Base-by-base conservation (phyloP, 2,888 invertebrate species). In the Acronicta aceris region DNA sequence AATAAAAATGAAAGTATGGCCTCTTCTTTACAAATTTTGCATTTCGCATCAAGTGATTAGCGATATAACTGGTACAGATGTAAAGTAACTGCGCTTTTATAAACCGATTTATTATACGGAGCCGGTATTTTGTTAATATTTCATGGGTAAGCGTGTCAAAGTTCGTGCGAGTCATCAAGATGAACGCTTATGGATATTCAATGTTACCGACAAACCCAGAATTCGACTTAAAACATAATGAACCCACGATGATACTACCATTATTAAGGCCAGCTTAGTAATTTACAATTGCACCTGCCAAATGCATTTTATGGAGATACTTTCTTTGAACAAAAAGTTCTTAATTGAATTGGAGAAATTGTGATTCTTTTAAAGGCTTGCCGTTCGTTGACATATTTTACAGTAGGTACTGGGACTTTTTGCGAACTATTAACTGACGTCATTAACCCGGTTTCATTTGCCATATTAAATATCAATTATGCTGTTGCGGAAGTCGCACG, bases 381-480 rank as follows among this genome's bases (percentile, higher is more conserved):
- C 38, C 15, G 59, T 36, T 49, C 40, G 55, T 60, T 62, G 43
- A 47, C 53, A 42, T 12, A 21, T 59, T 60, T 46, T 47, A 50
- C 61, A n/a, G n/a, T 48, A 52, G 47, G 27, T 59, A 74, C n/a
- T n/a, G n/a, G 79, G 77, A 80, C 67, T 82, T 82, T 83, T 82
- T 84, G 81, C 57, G 27, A 27, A 67, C 59, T 57, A 62, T 71
- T 61, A 66, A 64, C 63, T 85, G 83, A 78, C 74, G 79, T 79
- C 86, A 89, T 85, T 86, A 88, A 65, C 88, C 87, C 78, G 84
- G 85, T 89, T 89, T 71, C 82, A 71, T 84, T 87, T 64, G 61
- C 82, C 85, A 81, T 86, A 85, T 87, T 76, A 74, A 81, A 82
- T 79, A 76, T 76, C 78, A 78, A 82, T 86, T 80, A 81, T 74